A percentile compares a stretch with the other conserved stretches of the same genome.
Evolutionary conservation across 2,888 invertebrate species (phyloP).

Genomic region (Drosophila vallismaia): DNA sequence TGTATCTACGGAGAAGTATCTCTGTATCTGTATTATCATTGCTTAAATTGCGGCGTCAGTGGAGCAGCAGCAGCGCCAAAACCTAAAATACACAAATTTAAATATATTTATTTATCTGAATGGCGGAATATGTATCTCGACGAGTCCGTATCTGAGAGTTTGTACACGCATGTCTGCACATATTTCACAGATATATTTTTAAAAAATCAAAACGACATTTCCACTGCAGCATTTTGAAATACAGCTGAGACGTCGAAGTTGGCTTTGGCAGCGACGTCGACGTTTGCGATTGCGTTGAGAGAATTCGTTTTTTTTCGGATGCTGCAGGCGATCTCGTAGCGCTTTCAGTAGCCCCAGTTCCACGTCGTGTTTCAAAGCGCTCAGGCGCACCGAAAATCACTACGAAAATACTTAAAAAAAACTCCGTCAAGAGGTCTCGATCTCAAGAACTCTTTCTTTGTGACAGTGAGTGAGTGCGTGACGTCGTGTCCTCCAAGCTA

Average conservation of each 20-base stretch:
- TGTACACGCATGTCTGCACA: conserved; percentile 25
- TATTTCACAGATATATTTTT: conserved; percentile 68
- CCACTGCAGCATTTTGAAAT: conserved; percentile 69
- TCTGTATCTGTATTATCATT: conserved; percentile 30
- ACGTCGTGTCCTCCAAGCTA: conserved; percentile 1
- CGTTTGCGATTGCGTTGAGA: conserved; percentile 7
- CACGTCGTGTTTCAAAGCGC: conserved; percentile 80
- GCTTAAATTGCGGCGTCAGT: conserved; percentile 45
- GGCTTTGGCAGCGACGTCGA: conserved; percentile 11
- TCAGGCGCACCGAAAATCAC: conserved; percentile 48
- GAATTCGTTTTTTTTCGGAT: conserved; percentile 16
- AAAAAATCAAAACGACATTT: conserved; percentile 76
- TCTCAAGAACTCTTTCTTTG: conserved; percentile 27
- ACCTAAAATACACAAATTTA: conserved; percentile 44
- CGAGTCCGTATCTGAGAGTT: conserved; percentile 12
- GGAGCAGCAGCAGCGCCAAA: conserved; percentile 38
- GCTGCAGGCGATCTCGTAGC: conserved; percentile 52
- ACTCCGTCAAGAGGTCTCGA: background rate
- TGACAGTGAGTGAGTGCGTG: conserved; percentile 62
- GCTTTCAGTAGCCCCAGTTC: conserved; percentile 78
- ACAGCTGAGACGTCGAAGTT: conserved; percentile 55
- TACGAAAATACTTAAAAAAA: conserved; percentile 12
- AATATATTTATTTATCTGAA: conserved; percentile 36
- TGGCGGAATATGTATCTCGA: conserved; percentile 25
- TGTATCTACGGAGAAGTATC: conserved; percentile 20